Percentiles rank a stretch among this genome's conserved stretches.
These are phyloP conservation scores for Mythimna lalbum DNA, from an alignment of 2,888 invertebrate genomes.

Conservation along the genomic window DNA sequence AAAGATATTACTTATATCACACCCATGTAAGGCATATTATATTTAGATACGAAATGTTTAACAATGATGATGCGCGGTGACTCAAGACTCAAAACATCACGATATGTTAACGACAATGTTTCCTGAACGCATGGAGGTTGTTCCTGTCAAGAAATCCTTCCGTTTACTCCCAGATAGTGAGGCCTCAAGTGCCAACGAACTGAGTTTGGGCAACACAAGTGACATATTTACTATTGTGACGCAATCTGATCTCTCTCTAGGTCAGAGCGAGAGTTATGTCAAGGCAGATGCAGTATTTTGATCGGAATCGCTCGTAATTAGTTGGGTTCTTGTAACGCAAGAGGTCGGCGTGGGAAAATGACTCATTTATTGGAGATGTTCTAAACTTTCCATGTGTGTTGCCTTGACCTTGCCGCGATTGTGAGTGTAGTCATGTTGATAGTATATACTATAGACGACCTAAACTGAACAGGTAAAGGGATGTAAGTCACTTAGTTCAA, in stretches of 20 bases:
- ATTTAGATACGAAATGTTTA: slow-evolving; percentile 30
- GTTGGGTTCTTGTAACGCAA: slow-evolving; percentile 27
- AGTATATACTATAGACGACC: no score
- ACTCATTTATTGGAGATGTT: slow-evolving; percentile 41
- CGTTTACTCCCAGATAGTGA: slow-evolving; percentile 60
- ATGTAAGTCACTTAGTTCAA: no score
- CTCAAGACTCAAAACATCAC: slow-evolving; percentile 39
- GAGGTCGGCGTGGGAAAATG: slow-evolving; percentile 38
- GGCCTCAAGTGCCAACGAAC: slow-evolving; percentile 63
- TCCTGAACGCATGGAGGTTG: slow-evolving; percentile 62
- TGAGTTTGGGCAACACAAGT: slow-evolving; percentile 52
- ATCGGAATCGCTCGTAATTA: slow-evolving; percentile 43
- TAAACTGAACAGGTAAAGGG: no score
- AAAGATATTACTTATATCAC: slow-evolving; percentile 48
- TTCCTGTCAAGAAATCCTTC: slow-evolving; percentile 64
- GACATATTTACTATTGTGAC: slow-evolving; percentile 64
- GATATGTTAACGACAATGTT: slow-evolving; percentile 52
- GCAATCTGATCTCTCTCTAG: slow-evolving; percentile 54
- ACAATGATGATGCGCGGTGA: slow-evolving; percentile 28
- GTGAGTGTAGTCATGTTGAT: background rate
- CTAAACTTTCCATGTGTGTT: slow-evolving; percentile 17
- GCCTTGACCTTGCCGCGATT: background rate
- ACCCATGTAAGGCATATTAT: slow-evolving; percentile 27
- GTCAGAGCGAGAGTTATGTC: slow-evolving; percentile 50
- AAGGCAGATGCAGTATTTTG: slow-evolving; percentile 38